Base-by-base conservation (phyloP, 2,888 invertebrate genomes). In the Cabera pusaria region DNA sequence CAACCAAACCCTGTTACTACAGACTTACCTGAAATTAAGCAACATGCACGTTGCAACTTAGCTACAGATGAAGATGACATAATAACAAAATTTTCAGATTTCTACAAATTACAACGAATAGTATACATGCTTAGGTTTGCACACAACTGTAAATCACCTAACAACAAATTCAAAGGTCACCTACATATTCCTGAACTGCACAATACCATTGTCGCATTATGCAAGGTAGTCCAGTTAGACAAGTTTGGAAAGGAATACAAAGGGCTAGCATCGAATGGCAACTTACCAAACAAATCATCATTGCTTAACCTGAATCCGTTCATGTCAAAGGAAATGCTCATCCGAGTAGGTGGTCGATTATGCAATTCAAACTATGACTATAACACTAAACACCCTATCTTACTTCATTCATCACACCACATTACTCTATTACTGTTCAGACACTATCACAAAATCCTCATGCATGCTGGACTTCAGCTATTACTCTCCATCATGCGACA, bases 301-400 rank as follows among this genome's bases (percentile, higher is more conserved):
- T 20, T 14, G 2, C 4, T 14, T 14, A 14, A 14, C 2, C 7
- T 25, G 3, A 29, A 29, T 21, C 5, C 34, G 16, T 43, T 37
- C 9, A 2, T 43, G 6, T 38, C 35, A 6, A n/a, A 23, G 5
- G n/a, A 35, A 10, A 7, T 14, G 2, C 6, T 44, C 14, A 29
- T 39, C 5, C 7, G 44, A 5, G 39, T 39, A 1, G 44, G 44
- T 18, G 44, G 44, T 14, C 10, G 39, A 16, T 7, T 44, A 1
- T 1, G 3, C 3, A 22, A 43, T 9, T 33, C 36, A 6, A 1
- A 26, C 7, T 47, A 29, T 16, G n/a, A 11, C 16, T 37, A 29
- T 21, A 22, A 49, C 8, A 43, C 40, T 10, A 43, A 43, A 24
- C 33, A 36, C n/a, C 42, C 36, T 1, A 9, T 43, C 1, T n/a